Evolutionary conservation across 2,113 vertebrate genomes (phyloP).

Genomic region (Pituophis catenifer): DNA sequence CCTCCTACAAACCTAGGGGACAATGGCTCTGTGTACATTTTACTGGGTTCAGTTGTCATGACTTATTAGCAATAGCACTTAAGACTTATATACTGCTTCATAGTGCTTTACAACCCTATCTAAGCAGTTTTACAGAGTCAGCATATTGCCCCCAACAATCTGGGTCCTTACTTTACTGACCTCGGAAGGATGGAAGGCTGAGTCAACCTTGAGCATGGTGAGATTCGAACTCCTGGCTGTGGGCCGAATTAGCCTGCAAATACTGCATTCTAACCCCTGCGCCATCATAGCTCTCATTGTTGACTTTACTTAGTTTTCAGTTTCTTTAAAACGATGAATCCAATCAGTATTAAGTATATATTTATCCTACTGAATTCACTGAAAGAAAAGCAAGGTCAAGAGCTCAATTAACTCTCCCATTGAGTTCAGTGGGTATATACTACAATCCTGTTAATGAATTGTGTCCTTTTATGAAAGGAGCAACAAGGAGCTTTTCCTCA

Average conservation of each 20-base stretch:
- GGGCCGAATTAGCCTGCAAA: too few species aligned
- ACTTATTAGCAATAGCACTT: neutral
- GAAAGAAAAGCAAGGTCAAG: neutral
- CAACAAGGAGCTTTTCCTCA: neutral
- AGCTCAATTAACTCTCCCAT: neutral
- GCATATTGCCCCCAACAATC: too few species aligned
- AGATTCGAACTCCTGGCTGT: too few species aligned
- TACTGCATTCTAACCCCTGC: too few species aligned
- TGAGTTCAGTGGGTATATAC: neutral
- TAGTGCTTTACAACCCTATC: too few species aligned
- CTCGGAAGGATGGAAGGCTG: too few species aligned
- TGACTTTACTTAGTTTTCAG: neutral
- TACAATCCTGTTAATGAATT: neutral
- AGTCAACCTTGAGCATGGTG: too few species aligned
- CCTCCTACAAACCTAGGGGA: neutral
- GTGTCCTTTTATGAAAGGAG: neutral
- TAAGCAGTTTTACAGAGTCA: too few species aligned
- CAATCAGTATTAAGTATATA: neutral
- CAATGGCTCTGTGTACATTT: neutral
- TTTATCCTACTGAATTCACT: neutral
- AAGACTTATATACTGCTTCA: too few species aligned
- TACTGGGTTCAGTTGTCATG: neutral
- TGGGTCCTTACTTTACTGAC: too few species aligned
- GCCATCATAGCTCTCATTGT: neutral
- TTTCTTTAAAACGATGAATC: neutral